These are phyloP conservation scores for Edolisoma coerulescens DNA, from an alignment of 2,113 vertebrate species.

Conservation along the genomic window DNA sequence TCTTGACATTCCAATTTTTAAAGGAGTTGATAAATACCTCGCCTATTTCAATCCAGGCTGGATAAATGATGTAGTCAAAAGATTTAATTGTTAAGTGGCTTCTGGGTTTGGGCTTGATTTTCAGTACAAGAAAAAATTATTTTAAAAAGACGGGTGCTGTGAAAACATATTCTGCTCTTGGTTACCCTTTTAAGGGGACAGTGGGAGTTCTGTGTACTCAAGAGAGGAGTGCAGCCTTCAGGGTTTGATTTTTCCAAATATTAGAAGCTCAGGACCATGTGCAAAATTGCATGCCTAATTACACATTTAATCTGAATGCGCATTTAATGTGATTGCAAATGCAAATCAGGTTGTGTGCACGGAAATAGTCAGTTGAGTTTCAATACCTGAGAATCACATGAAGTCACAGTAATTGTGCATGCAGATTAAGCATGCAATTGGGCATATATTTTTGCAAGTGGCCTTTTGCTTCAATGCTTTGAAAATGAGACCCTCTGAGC, in stretches of 20 bases:
- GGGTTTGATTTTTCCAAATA: not conserved
- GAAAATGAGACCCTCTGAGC: not conserved
- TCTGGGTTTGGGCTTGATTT: not conserved
- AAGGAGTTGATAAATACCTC: not conserved
- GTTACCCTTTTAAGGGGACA: not conserved
- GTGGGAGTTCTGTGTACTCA: not conserved
- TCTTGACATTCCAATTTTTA: not conserved
- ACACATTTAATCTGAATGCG: not conserved
- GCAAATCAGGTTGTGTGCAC: not conserved
- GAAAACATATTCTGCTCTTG: not conserved
- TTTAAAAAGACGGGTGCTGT: not conserved
- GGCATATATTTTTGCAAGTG: not conserved
- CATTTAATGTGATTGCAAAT: slow-evolving; percentile 11
- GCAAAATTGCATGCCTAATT: slow-evolving; percentile 3
- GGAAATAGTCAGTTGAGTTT: not conserved
- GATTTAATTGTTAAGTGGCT: not conserved
- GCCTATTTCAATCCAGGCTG: not conserved
- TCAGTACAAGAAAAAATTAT: not conserved
- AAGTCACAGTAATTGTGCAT: not conserved
- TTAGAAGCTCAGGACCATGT: not conserved
- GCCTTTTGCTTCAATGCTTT: not conserved
- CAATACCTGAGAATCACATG: not conserved
- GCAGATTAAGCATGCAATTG: slow-evolving; percentile 13
- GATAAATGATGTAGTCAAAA: not conserved
- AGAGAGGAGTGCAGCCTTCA: not conserved